Evolutionary conservation across 2,888 invertebrate species (phyloP), one percentile per base, ranked within the genome.

Genomic region (Schrankia costaestrigalis): DNA sequence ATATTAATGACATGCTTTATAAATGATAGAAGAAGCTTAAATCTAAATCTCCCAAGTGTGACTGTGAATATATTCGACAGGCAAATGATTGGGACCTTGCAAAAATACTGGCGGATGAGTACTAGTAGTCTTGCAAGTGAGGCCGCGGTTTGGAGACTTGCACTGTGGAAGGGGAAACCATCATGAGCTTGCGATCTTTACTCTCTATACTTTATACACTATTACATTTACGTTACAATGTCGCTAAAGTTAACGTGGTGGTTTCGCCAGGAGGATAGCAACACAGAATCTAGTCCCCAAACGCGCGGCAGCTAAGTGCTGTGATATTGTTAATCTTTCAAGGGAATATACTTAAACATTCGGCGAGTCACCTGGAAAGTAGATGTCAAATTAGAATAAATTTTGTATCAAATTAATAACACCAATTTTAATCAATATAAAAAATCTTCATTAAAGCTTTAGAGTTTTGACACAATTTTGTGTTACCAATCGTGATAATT

Each of bases 281-380:
- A 39, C 38, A 40, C 25, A 38, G 17, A 21, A n/a, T 10, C 33
- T 76, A 79, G 72, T 71, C 73, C 47, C 71, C 79, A 80, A 72
- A 75, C 73, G 54, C 63, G 51, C 56, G 68, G 68, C 78, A 63
- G 57, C 72, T 73, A 75, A 70, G 82, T 84, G 86, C 80, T 76
- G 81, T 83, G 81, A 82, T 77, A 73, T 64, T 64, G 73, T 76
- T 73, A 64, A 74, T 80, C 68, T 72, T 76, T 80, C 69, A 70
- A 77, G 77, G 79, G 75, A 78, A 72, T 76, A 81, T 82, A 83
- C 81, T 82, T 81, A 85, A 85, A 83, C 68, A 68, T 65, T 84
- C 86, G 85, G 74, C 87, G 86, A 81, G 72, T 80, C 82, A 87
- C 87, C 87, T 87, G 87, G 65, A 86, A 87, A 86, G 78, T 86